Percentiles rank a stretch among this genome's conserved stretches.
phyloP scores from a whole-genome alignment of 2,888 invertebrate genomes.

The Aethes cnicana region DNA sequence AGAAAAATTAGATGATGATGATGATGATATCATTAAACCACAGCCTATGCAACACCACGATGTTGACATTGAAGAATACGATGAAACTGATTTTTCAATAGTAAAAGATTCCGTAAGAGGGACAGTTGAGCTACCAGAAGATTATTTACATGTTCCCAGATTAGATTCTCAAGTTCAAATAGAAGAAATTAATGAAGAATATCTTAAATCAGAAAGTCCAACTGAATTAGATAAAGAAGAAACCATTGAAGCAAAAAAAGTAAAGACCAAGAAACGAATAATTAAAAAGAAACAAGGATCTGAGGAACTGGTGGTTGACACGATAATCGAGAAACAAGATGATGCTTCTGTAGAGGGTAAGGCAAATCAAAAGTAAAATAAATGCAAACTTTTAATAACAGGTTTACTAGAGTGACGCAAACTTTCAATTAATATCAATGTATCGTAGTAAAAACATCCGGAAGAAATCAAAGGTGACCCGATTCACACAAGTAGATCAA shows the following conservation, averaged over 20 bases:
- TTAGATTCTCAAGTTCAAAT: slow-evolving; percentile 53
- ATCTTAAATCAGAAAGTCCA: slow-evolving; percentile 19
- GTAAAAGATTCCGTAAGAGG: slow-evolving; percentile 52
- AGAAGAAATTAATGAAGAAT: slow-evolving; percentile 47
- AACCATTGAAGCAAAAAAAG: slow-evolving; percentile 33
- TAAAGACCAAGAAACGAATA: slow-evolving; percentile 3
- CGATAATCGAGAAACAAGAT: neutral
- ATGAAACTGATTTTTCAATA: slow-evolving; percentile 48
- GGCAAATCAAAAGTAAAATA: no score
- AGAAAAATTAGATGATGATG: slow-evolving; percentile 71
- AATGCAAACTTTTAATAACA: no score
- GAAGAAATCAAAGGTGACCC: no score
- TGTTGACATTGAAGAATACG: slow-evolving; percentile 69
- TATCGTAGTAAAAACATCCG: no score
- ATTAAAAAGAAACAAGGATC: neutral
- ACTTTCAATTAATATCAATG: no score
- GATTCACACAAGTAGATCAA: no score
- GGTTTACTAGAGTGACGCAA: no score
- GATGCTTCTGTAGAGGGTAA: no score
- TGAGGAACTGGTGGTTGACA: neutral
- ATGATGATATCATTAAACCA: slow-evolving; percentile 43
- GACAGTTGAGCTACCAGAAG: slow-evolving; percentile 64
- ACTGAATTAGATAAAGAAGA: neutral
- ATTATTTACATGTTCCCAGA: slow-evolving; percentile 57
- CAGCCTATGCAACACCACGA: slow-evolving; percentile 43